Evolutionary conservation across 2,113 vertebrate genomes (phyloP).

Genomic region (Casuarius casuarius): DNA sequence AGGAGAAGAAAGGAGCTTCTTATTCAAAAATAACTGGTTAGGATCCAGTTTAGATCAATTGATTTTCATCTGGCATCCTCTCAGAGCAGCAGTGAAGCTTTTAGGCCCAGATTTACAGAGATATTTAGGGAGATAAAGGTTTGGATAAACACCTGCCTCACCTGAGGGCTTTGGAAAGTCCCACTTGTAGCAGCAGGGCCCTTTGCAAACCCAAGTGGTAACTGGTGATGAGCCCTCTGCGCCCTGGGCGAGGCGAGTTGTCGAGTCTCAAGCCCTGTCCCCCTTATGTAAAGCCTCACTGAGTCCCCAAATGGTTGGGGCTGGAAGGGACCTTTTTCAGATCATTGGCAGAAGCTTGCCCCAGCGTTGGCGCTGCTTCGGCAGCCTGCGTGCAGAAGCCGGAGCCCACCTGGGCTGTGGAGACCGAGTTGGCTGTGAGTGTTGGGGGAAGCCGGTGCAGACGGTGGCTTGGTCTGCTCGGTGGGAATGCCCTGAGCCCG

Average conservation of each 20-base stretch:
- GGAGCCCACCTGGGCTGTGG: neutral
- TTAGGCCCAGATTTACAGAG: fast-evolving
- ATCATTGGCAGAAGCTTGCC: too few species aligned
- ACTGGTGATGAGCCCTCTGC: too few species aligned
- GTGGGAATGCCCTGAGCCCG: fast-evolving
- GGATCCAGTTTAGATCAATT: neutral
- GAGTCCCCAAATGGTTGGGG: too few species aligned
- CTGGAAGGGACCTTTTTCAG: too few species aligned
- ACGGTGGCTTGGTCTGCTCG: neutral
- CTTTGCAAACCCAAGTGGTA: too few species aligned
- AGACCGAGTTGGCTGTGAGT: neutral
- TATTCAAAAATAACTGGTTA: neutral
- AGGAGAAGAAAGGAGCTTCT: neutral
- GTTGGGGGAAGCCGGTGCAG: fast-evolving
- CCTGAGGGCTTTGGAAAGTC: too few species aligned
- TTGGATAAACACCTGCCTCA: too few species aligned
- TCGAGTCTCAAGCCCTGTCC: fast-evolving
- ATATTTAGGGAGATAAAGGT: neutral
- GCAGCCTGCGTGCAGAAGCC: neutral
- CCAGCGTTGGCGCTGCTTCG: too few species aligned
- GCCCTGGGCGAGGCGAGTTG: too few species aligned
- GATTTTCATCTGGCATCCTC: neutral
- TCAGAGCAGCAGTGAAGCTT: neutral
- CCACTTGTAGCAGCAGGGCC: too few species aligned
- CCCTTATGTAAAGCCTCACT: neutral